Evolutionary conservation across 1,140 invertebrate species (phyloP).

Genomic region (Dendroctonus ponderosae): DNA sequence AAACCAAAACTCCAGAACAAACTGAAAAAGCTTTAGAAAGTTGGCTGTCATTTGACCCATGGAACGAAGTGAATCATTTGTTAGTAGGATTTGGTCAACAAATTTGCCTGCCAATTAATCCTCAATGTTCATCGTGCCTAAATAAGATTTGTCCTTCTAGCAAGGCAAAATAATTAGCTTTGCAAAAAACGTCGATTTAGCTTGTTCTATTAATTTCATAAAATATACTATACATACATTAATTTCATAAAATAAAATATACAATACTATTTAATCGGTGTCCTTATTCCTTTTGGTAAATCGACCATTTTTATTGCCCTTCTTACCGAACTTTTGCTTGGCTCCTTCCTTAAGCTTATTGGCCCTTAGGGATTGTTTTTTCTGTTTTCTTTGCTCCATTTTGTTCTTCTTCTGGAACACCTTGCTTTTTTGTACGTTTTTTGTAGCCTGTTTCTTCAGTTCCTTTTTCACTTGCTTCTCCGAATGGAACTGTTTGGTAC

Average conservation of each 20-base stretch:
- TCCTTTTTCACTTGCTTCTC: conserved; percentile 65
- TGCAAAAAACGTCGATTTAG: conserved; percentile 6
- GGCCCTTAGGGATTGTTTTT: conserved; percentile 54
- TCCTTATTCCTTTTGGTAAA: not conserved
- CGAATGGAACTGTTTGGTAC: conserved; percentile 52
- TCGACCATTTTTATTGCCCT: conserved; percentile 2
- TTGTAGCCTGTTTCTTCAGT: conserved; percentile 65
- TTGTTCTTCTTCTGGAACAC: conserved; percentile 70
- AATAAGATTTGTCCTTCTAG: conserved; percentile 78
- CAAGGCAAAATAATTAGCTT: conserved; percentile 5
- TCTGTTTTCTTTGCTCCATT: conserved; percentile 62
- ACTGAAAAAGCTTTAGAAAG: conserved; percentile 81
- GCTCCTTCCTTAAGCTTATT: conserved; percentile 38
- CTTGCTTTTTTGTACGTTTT: conserved; percentile 70
- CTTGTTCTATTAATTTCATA: not conserved
- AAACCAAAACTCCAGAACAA: conserved; percentile 82
- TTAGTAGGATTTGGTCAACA: conserved; percentile 97
- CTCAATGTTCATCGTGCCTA: conserved; percentile 80
- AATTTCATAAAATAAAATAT: conserved; percentile 8
- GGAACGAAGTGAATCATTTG: conserved; percentile 88
- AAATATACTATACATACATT: not conserved
- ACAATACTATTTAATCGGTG: not conserved
- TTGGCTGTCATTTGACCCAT: conserved; percentile 84
- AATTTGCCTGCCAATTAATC: conserved; percentile 77
- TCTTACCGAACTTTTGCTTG: conserved; percentile 27